Conservation (phyloP, 2,113 vertebrate genomes). For the Mormyrus iriodes region DNA sequence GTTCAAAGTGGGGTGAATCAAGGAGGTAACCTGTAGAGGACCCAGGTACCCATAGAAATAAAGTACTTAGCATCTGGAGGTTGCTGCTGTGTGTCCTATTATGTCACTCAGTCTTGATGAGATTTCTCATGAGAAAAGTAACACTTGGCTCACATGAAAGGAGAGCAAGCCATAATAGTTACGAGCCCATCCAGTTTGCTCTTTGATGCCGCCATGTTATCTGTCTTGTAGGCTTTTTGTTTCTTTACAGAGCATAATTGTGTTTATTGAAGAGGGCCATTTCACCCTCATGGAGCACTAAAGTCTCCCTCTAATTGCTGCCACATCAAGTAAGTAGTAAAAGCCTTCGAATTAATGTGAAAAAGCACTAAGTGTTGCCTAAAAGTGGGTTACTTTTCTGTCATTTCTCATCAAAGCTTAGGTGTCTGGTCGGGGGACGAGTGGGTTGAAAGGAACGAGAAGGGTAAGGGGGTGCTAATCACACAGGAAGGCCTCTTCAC, state of each 20-base stretch:
- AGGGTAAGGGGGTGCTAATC: constrained; percentile 50
- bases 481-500: constrained; percentile 64
- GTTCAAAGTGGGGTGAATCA: constrained; percentile 33
- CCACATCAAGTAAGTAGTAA: constrained; percentile 80
- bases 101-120: constrained; percentile 39
- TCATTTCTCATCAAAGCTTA: constrained; percentile 63
- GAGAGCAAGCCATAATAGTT: constrained; percentile 54
- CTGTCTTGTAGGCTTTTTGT: constrained; percentile 53
- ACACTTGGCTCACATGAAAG: constrained; percentile 57
- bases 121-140: constrained; percentile 77
- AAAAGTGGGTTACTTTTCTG: constrained; percentile 48
- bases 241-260: constrained; percentile 65
- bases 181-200: constrained; percentile 48
- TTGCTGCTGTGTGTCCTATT: constrained; percentile 31
- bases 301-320: constrained; percentile 78
- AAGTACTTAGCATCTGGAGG: constrained; percentile 28
- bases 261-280: constrained; percentile 74
- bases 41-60: constrained; percentile 41
- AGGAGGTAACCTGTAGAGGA: constrained; percentile 27
- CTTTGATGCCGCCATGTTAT: constrained; percentile 63
- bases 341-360: constrained; percentile 65
- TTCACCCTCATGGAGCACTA: constrained; percentile 65
- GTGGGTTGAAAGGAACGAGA: constrained; percentile 29
- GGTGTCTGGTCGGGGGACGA: constrained; percentile 46
- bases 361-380: constrained; percentile 49